A percentile compares a stretch with the other conserved stretches of the same genome.
phyloP scores from a whole-genome alignment of 2,113 vertebrate species.

The Ginglymostoma cirratum region DNA sequence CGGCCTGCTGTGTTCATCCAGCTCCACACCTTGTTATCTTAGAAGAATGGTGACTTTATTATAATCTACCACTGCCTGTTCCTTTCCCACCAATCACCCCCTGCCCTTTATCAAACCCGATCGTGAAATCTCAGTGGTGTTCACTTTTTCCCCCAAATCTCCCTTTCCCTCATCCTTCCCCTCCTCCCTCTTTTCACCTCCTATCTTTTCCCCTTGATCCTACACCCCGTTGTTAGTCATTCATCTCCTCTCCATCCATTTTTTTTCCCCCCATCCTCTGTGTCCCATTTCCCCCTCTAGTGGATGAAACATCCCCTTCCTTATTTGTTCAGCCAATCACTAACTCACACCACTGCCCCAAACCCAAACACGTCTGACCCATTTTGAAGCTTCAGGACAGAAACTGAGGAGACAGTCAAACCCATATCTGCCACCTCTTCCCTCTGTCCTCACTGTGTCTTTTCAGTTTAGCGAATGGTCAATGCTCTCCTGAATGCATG shows the following conservation, averaged over 20 bases:
- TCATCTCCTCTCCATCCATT: not conserved
- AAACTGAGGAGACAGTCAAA: not conserved
- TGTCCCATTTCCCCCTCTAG: not conserved
- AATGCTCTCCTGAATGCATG: not conserved
- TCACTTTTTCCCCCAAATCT: not conserved
- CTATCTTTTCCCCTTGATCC: not conserved
- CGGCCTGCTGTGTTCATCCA: no score
- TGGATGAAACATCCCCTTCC: not conserved
- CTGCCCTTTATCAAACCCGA: not conserved
- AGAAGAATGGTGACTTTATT: not conserved
- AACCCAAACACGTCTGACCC: not conserved
- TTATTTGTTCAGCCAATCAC: not conserved
- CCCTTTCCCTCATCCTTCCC: not conserved
- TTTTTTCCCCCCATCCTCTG: not conserved
- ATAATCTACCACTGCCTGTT: not conserved
- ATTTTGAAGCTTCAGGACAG: not conserved
- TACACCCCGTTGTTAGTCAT: not conserved
- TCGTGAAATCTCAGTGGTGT: not conserved
- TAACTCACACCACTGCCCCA: not conserved
- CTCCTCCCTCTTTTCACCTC: not conserved
- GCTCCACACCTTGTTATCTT: no score
- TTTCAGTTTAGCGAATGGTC: not conserved
- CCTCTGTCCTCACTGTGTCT: not conserved
- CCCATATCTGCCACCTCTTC: not conserved
- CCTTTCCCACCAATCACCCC: not conserved